These are phyloP conservation scores for Thermophis baileyi DNA, from an alignment of 2,113 vertebrate species.

Conservation along the genomic window DNA sequence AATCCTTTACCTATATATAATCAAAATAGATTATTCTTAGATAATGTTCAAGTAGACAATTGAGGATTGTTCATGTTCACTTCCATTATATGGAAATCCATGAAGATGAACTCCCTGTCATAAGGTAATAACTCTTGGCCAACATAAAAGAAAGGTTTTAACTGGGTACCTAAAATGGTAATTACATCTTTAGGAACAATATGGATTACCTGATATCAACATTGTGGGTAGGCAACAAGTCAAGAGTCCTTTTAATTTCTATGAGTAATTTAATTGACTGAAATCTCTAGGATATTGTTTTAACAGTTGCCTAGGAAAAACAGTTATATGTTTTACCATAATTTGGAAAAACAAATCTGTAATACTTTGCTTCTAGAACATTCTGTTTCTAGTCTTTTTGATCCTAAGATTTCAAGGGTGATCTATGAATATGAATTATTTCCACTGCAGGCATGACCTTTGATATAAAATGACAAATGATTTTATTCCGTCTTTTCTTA, in stretches of 20 bases:
- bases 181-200: background rate
- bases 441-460: slow-evolving; percentile 40
- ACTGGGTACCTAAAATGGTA: background rate
- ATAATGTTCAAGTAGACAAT: background rate
- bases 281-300: background rate
- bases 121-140: background rate
- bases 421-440: slow-evolving; percentile 41
- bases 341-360: background rate
- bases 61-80: background rate
- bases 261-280: background rate
- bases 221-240: background rate
- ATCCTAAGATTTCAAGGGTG: slow-evolving; percentile 1
- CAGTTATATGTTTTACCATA: background rate
- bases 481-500: slow-evolving; percentile 51
- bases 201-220: background rate
- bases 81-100: background rate
- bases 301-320: background rate
- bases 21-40: background rate
- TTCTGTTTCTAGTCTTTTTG: slow-evolving; percentile 18
- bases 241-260: background rate
- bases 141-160: background rate
- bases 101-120: background rate
- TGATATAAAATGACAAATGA: slow-evolving; percentile 41
- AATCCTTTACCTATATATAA: background rate
- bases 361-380: background rate